Percentiles rank a stretch among this genome's conserved stretches.
Evolutionary conservation across 2,113 vertebrate genomes (phyloP).

Genomic region (Lepus timidus): DNA sequence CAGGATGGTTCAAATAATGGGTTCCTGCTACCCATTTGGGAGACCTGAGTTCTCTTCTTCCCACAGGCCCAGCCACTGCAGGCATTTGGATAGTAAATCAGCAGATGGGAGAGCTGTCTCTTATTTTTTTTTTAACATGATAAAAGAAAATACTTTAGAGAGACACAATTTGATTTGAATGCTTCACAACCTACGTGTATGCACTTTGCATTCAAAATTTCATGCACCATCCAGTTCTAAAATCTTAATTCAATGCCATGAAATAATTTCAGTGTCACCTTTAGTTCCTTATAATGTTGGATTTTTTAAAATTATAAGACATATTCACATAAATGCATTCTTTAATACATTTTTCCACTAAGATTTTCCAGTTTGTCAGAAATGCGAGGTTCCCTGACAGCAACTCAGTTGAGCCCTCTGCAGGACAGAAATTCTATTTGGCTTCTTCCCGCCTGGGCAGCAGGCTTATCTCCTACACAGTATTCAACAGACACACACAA

Average conservation of each 20-base stretch:
- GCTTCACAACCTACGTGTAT: not conserved
- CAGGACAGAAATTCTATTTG: conserved; percentile 4
- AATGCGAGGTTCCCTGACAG: not conserved
- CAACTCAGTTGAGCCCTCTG: not conserved
- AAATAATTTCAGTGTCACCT: conserved; percentile 55
- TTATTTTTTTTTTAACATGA: not conserved
- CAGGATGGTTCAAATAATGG: too few species aligned
- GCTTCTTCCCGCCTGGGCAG: not conserved
- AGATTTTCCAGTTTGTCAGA: conserved; percentile 21
- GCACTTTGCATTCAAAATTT: conserved; percentile 23
- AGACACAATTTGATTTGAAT: not conserved
- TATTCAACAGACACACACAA: not conserved
- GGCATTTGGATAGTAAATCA: too few species aligned
- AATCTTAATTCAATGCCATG: not conserved
- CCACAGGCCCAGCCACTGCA: too few species aligned
- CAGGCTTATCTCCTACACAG: not conserved
- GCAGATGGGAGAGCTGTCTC: too few species aligned
- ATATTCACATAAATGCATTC: conserved; percentile 26
- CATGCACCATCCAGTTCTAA: conserved; percentile 27
- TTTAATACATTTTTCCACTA: conserved; percentile 10
- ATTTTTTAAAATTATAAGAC: conserved; percentile 7
- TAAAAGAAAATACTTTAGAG: conserved; percentile 25
- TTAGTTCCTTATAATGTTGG: not conserved
- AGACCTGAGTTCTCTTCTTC: too few species aligned
- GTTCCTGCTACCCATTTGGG: too few species aligned